Conservation (phyloP, 1,140 invertebrate genomes). For the Drosophila insularis region DNA sequence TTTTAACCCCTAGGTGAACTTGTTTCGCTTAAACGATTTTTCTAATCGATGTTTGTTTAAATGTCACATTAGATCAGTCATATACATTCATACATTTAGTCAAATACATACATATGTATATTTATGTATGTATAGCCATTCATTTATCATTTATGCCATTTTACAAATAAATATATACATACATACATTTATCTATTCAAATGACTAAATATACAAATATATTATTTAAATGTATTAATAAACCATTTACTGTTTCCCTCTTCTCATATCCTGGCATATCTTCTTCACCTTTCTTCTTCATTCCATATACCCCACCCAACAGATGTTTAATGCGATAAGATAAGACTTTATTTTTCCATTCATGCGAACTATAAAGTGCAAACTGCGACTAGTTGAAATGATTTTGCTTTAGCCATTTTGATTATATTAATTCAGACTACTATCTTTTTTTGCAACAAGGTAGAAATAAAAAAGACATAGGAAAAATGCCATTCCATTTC, state of each 20-base stretch:
- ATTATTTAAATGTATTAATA: background rate
- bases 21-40: conserved; percentile 7
- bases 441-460: too few species aligned
- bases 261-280: background rate
- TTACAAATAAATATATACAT: background rate
- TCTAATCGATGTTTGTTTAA: conserved; percentile 13
- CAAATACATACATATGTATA: background rate
- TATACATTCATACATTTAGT: too few species aligned
- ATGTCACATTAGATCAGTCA: background rate
- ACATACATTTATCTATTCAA: conserved; percentile 1
- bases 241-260: background rate
- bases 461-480: background rate
- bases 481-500: background rate
- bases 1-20: conserved; percentile 9
- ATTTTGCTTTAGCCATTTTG: too few species aligned
- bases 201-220: background rate
- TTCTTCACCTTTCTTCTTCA: background rate
- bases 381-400: too few species aligned
- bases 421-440: too few species aligned
- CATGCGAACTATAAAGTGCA: too few species aligned
- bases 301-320: background rate
- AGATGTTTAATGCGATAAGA: background rate
- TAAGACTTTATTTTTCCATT: too few species aligned
- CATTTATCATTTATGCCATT: background rate
- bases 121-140: background rate